Evolutionary conservation across 2,113 vertebrate species (phyloP).

Genomic region (Scalopus aquaticus): DNA sequence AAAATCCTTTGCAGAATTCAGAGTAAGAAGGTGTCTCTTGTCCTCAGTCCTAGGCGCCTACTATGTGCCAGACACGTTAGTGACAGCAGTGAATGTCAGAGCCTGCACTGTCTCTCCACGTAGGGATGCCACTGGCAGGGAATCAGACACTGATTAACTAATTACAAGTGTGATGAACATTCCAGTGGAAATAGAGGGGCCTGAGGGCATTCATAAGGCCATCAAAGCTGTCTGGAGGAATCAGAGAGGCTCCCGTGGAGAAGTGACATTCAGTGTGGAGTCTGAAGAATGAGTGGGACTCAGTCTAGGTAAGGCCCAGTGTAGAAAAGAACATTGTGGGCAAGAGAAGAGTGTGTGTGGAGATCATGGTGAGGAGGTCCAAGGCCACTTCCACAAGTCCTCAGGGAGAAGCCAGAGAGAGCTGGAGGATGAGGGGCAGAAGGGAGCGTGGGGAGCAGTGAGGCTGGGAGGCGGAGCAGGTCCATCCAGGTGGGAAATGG

Average conservation of each 20-base stretch:
- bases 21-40: neutral
- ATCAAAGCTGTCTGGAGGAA: neutral
- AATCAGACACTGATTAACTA: neutral
- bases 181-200: neutral
- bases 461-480: neutral
- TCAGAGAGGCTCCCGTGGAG: neutral
- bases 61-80: neutral
- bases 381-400: neutral
- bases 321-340: neutral
- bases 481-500: neutral
- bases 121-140: neutral
- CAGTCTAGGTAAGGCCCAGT: neutral
- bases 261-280: neutral
- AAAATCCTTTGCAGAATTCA: neutral
- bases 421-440: neutral
- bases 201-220: neutral
- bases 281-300: neutral
- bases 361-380: neutral
- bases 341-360: neutral
- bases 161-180: neutral
- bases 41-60: neutral
- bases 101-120: rapidly evolving
- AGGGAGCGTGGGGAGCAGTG: neutral
- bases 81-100: neutral
- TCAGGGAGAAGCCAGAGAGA: neutral